Percentiles rank a stretch among this genome's conserved stretches.
phyloP scores from a whole-genome alignment of 2,113 vertebrate genomes.

The Emydura subglobosa region DNA sequence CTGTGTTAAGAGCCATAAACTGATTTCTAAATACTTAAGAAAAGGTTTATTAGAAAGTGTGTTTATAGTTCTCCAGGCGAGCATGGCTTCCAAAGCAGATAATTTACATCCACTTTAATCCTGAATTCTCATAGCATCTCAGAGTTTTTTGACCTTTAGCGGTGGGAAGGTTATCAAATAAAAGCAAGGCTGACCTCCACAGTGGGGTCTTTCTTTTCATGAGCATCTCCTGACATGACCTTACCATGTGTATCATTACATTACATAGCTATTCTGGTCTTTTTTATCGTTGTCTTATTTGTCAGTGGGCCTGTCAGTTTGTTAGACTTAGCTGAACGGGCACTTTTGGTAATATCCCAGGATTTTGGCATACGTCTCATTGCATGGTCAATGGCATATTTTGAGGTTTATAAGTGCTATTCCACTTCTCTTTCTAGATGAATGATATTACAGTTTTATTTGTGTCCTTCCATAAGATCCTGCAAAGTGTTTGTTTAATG shows the following conservation, averaged over 20 bases:
- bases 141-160: neutral
- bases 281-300: neutral
- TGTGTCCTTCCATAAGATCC: neutral
- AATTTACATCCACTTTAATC: neutral
- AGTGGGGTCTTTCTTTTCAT: neutral
- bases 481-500: rapidly evolving
- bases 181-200: neutral
- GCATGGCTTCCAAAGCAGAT: neutral
- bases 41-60: neutral
- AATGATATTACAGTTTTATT: rapidly evolving
- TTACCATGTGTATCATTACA: neutral
- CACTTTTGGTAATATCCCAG: neutral
- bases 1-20: neutral
- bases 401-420: neutral
- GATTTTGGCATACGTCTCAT: rapidly evolving
- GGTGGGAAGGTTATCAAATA: too few relatives aligned
- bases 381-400: rapidly evolving
- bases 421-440: rapidly evolving
- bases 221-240: neutral
- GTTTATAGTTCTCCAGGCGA: neutral
- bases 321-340: neutral
- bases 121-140: neutral
- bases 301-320: neutral
- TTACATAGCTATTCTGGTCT: neutral
- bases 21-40: neutral